phyloP scores from a whole-genome alignment of 1,140 invertebrate species.

The Hermetia illucens region DNA sequence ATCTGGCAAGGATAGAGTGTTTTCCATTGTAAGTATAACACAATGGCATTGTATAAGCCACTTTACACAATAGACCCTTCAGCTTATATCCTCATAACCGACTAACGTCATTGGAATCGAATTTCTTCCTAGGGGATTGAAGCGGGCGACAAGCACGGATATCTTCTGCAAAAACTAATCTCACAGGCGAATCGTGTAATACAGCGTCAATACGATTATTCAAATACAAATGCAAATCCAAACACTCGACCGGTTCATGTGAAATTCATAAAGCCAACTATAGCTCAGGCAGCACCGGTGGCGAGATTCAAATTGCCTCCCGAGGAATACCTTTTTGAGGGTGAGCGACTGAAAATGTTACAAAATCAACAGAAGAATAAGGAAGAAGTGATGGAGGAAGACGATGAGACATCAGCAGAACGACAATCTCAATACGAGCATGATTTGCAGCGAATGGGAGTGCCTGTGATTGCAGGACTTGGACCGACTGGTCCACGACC shows the following conservation, averaged over 20 bases:
- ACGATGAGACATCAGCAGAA: slow-evolving; percentile 22
- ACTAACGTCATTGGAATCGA: background rate
- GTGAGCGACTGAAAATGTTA: slow-evolving; percentile 24
- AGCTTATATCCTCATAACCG: background rate
- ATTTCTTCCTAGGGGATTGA: slow-evolving; percentile 3
- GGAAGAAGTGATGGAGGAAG: slow-evolving; percentile 20
- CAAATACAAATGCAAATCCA: slow-evolving; percentile 4
- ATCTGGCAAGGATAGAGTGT: background rate
- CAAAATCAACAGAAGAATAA: slow-evolving; percentile 24
- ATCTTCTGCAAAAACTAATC: slow-evolving; percentile 27
- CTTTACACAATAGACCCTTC: background rate
- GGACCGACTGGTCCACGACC: slow-evolving; percentile 21
- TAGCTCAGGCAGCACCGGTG: slow-evolving; percentile 8
- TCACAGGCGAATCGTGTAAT: slow-evolving; percentile 25
- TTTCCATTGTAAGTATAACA: slow-evolving; percentile 3
- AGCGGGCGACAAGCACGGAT: slow-evolving; percentile 15
- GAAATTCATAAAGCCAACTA: slow-evolving; percentile 20
- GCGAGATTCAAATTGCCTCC: slow-evolving; percentile 6
- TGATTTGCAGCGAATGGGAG: slow-evolving; percentile 26
- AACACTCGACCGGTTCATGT: too few relatives aligned
- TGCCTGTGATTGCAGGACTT: slow-evolving; percentile 22
- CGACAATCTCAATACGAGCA: slow-evolving; percentile 25
- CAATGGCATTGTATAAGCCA: background rate
- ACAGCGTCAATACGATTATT: slow-evolving; percentile 18
- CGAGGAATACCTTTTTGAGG: slow-evolving; percentile 22